Conservation (phyloP, 1,140 invertebrate genomes). For the Drosophila auraria region DNA sequence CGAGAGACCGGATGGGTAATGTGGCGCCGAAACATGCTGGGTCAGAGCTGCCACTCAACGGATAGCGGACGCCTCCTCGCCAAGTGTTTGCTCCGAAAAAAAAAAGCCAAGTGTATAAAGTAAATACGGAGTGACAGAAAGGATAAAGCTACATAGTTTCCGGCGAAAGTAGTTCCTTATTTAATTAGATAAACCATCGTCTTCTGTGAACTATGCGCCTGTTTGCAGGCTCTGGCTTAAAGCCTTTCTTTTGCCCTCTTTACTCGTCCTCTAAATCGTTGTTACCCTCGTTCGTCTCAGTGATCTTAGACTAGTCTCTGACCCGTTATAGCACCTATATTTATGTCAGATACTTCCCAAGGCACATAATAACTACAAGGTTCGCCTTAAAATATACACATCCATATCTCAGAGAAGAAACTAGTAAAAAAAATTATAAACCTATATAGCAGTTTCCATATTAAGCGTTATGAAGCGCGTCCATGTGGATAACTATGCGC, state of each 20-base stretch:
- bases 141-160: neutral
- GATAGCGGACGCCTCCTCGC: neutral
- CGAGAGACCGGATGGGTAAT: slow-evolving; percentile 62
- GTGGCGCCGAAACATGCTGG: slow-evolving; percentile 51
- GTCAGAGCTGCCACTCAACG: slow-evolving; percentile 6
- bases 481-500: slow-evolving; percentile 54
- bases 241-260: no score
- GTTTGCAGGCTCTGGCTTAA: no score
- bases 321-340: neutral
- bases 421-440: neutral
- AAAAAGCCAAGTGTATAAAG: neutral
- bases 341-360: neutral
- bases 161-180: no score
- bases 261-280: no score
- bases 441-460: neutral
- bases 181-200: no score
- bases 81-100: neutral
- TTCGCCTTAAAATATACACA: neutral
- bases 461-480: slow-evolving; percentile 51
- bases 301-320: no score
- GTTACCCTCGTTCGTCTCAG: no score
- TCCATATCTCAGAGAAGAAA: neutral
- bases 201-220: no score
- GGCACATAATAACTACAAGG: neutral
- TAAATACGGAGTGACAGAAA: neutral